Evolutionary conservation across 2,888 invertebrate species (phyloP).

Genomic region (Hartigia nigra): DNA sequence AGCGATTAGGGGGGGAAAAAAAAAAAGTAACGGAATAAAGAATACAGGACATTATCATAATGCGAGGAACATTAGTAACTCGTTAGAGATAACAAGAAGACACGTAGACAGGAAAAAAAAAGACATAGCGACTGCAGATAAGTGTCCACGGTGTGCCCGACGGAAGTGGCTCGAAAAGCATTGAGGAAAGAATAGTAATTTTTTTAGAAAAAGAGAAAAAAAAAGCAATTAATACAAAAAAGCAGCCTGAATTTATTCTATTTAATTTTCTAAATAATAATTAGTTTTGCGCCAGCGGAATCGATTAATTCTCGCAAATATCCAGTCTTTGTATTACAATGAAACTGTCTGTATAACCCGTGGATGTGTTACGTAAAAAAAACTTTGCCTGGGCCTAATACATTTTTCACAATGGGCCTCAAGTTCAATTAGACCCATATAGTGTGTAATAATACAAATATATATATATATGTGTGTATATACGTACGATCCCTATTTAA

Average conservation of each 20-base stretch:
- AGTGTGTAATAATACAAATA: no score
- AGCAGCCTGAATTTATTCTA: no score
- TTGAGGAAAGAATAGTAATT: neutral
- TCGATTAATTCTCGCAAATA: neutral
- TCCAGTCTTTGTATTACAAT: neutral
- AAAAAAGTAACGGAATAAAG: neutral
- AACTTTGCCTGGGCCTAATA: neutral
- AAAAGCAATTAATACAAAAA: no score
- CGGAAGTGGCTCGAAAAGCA: neutral
- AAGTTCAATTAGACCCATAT: neutral
- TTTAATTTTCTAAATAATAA: no score
- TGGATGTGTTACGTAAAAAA: neutral
- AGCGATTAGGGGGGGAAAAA: neutral
- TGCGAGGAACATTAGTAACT: constrained; percentile 22
- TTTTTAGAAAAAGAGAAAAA: neutral
- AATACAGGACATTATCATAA: constrained; percentile 21
- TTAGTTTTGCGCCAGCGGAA: neutral
- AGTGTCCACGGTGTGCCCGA: neutral
- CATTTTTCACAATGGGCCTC: neutral
- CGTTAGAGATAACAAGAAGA: constrained; percentile 17
- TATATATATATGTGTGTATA: no score
- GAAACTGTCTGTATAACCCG: neutral
- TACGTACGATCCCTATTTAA: neutral
- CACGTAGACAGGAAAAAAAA: neutral
- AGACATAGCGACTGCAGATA: neutral